Base-by-base conservation (phyloP, 2,113 vertebrate genomes). In the Raja brachyura region DNA sequence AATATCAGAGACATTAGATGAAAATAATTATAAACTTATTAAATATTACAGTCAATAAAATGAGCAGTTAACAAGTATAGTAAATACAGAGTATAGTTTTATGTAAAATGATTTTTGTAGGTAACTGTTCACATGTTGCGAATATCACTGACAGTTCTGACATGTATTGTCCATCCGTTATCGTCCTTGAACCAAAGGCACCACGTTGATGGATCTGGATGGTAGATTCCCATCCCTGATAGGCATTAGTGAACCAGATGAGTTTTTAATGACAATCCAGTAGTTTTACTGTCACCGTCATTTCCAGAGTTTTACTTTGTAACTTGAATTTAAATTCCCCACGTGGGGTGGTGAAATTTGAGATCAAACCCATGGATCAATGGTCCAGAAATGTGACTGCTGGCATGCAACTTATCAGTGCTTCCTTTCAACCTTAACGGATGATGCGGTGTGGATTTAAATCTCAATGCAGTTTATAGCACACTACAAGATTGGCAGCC, bases 11-110 rank as follows among this genome's bases (percentile, higher is more conserved):
- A 73, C 48, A 22, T 11, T 54, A 74, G 5, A 39, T 54, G 68
- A 39, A 92, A 68, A n/a, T 88, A 88, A 88, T 48, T 88, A 88
- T 90, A 68, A 92, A 73, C 48, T 70, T 54, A 90, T 92, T 92
- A 92, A 92, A 92, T 92, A 92, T 73, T 48, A 70, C 20, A 92
- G 68, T 28, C 22, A 74, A 54, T 11, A 92, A 28, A 73, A 18
- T 70, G 88, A 48, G 20, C 59, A 28, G 33, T 74, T 33, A 70
- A 70, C 28, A 39, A 25, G 16, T 63, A 48, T 68, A 73, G 68
- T 13, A 33, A 25, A 4, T 28, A 33, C 68, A 73, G 63, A 31
- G 22, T 92, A 92, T 9, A 92, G 39, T 92, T 63, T 88, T 63
- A 18, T 63, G 28, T 66, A 18, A 88, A 31, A 63, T 33, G 1